Evolutionary conservation across 2,888 invertebrate species (phyloP).

Genomic region (Alcis repandata): DNA sequence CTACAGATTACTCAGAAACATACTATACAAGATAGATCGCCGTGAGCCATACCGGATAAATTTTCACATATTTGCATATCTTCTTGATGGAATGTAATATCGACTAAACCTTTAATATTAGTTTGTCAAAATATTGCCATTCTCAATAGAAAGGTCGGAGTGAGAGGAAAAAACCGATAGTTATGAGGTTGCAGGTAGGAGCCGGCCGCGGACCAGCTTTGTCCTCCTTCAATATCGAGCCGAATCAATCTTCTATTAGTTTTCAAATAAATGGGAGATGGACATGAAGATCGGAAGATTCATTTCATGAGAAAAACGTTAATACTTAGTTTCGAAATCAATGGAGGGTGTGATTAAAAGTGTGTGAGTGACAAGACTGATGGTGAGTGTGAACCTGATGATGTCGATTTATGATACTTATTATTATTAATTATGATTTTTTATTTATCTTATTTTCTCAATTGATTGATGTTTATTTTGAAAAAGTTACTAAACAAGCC

Average conservation of each 20-base stretch:
- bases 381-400: no score
- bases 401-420: no score
- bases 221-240: constrained; percentile 37
- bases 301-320: no score
- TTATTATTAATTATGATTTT: no score
- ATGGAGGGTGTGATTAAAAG: no score
- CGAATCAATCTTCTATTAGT: constrained; percentile 24
- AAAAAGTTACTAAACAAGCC: no score
- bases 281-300: not conserved
- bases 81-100: constrained; percentile 37
- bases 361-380: no score
- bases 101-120: constrained; percentile 46
- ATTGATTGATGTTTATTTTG: no score
- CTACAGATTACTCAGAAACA: not conserved
- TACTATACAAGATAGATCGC: not conserved
- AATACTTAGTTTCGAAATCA: no score
- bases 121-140: constrained; percentile 46
- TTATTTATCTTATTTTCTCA: no score
- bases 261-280: not conserved
- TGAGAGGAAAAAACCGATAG: constrained; percentile 40
- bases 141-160: constrained; percentile 44
- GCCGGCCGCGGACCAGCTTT: constrained; percentile 31
- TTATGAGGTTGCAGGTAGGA: constrained; percentile 41
- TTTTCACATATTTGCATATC: constrained; percentile 31
- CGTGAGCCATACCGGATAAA: not conserved